phyloP scores from a whole-genome alignment of 2,888 invertebrate genomes.

The Sycophila texana region DNA sequence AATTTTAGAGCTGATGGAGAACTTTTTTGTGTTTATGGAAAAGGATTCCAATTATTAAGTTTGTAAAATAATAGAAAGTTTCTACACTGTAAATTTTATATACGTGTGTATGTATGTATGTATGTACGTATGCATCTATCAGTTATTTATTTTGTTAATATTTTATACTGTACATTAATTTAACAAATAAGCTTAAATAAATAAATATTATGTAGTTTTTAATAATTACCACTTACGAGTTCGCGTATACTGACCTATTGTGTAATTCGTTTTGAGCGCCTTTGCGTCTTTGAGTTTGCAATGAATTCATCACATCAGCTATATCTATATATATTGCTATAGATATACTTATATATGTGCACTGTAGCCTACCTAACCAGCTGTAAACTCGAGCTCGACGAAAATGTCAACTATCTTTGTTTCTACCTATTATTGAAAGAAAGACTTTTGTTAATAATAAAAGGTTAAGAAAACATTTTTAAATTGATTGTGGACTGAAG shows the following conservation, averaged over 20 bases:
- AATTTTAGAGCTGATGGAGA: slow-evolving; percentile 65
- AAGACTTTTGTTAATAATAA: background rate
- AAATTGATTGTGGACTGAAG: background rate
- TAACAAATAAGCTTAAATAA: background rate
- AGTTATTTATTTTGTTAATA: slow-evolving; percentile 11
- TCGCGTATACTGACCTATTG: too few species aligned
- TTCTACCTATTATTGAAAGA: background rate
- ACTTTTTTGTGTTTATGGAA: slow-evolving; percentile 77
- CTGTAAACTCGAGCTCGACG: too few species aligned
- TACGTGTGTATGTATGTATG: slow-evolving; percentile 16
- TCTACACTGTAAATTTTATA: background rate
- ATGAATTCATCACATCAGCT: background rate
- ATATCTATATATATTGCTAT: background rate
- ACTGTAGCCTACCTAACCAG: too few species aligned
- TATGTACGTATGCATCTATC: too few species aligned
- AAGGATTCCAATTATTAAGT: slow-evolving; percentile 76
- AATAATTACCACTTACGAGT: background rate
- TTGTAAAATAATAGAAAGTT: slow-evolving; percentile 6
- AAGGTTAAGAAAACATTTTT: background rate
- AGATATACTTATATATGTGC: background rate
- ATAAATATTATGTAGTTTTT: background rate
- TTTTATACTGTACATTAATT: background rate
- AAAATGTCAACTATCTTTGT: background rate
- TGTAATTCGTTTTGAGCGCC: too few species aligned
- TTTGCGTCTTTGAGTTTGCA: too few species aligned